Evolutionary conservation across 2,888 invertebrate species (phyloP), one percentile per base, ranked within the genome.

Genomic region (Globia sparganii): DNA sequence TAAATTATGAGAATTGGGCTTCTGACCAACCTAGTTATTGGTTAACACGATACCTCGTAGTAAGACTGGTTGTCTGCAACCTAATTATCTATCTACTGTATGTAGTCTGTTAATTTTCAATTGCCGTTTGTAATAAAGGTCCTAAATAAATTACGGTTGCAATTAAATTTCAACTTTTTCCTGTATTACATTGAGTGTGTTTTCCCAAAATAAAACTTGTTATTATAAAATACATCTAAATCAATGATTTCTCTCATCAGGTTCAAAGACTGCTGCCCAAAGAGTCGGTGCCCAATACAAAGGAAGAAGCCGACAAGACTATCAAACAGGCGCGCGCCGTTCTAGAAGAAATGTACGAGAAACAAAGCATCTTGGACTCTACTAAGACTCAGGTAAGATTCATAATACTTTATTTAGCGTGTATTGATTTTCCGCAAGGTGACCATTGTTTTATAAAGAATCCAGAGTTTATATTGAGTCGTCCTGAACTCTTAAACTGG

Each of bases 291-390:
- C 98, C 98, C 0, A 97, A 97, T 78, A 98, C 98, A 4, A 98
- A 98, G 94, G 99, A 99, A 56, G 99, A 99, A 91, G 99, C 99
- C 0, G 99, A 99, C 90, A 98, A 98, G 92, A 98, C 98, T 61
- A 98, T 98, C 84, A 98, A 98, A 90, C 98, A 98, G 90, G 97
- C 98, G 40, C 98, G 98, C 89, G 97, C 97, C 46, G 97, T 99
- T 0, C 97, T 99, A 43, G 99, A 99, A 92, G 99, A 99, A 90
- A 98, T 99, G 98, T 99, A 99, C 86, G 99, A 99, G 94, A 99
- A 98, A 88, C 99, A 99, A 93, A 98, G 98, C 65, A 96, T 99
- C 46, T 96, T 99, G 4, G 99, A 99, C 92, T 98, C 98, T 61
- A 98, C 99, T 21, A 98, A 98, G 93, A 98, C 98, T 58, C 99